phyloP scores from a whole-genome alignment of 2,888 invertebrate genomes.

The Lochmaea capreae region DNA sequence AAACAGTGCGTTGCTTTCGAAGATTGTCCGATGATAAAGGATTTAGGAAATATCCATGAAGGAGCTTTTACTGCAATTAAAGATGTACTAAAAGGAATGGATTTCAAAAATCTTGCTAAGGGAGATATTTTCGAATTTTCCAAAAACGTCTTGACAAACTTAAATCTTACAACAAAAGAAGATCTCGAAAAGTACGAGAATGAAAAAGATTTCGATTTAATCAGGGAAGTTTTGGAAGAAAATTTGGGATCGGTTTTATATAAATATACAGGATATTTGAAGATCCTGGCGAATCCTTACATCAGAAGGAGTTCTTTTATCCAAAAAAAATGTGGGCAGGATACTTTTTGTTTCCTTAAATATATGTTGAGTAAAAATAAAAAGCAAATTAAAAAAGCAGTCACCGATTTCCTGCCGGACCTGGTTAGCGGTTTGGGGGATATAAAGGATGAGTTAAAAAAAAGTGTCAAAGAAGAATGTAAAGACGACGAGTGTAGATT shows the following conservation, averaged over 20 bases:
- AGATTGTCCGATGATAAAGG: neutral
- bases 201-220: slow-evolving; percentile 28
- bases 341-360: slow-evolving; percentile 19
- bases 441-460: slow-evolving; percentile 8
- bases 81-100: neutral
- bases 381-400: slow-evolving; percentile 8
- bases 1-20: neutral
- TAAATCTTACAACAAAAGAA: neutral
- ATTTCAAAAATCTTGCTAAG: neutral
- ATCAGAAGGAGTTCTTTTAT: slow-evolving; percentile 24
- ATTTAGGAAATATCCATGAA: neutral
- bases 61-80: neutral
- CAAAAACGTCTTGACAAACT: neutral
- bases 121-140: neutral
- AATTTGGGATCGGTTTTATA: slow-evolving; percentile 5
- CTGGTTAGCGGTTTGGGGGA: slow-evolving; percentile 14
- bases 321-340: slow-evolving; percentile 17
- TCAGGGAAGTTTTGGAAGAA: slow-evolving; percentile 9
- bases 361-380: slow-evolving; percentile 15
- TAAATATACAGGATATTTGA: neutral
- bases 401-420: slow-evolving; percentile 14
- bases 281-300: slow-evolving; percentile 28
- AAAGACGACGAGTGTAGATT: slow-evolving; percentile 29
- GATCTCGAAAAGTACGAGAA: neutral
- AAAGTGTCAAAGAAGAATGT: slow-evolving; percentile 12